A percentile compares a stretch with the other conserved stretches of the same genome.
Evolutionary conservation across 2,888 invertebrate genomes (phyloP).

Genomic region (Coecobrya sp.): DNA sequence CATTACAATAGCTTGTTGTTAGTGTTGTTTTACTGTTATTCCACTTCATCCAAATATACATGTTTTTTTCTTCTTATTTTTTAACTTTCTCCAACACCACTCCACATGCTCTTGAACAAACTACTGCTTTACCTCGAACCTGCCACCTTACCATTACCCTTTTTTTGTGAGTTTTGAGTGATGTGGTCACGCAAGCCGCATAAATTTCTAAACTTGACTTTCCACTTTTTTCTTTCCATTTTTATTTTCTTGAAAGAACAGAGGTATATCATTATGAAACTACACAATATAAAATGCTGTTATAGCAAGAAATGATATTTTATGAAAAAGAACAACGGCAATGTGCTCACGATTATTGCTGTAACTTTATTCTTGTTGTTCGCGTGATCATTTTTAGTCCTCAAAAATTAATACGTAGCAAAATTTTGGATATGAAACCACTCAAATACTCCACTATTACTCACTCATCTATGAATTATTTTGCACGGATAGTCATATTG

Average conservation of each 20-base stretch:
- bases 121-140: not conserved
- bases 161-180: not conserved
- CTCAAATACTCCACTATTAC: too few relatives aligned
- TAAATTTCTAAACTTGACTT: conserved; percentile 63
- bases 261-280: conserved; percentile 33
- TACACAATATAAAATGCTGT: not conserved
- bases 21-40: not conserved
- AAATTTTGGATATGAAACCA: too few relatives aligned
- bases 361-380: too few relatives aligned
- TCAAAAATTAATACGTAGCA: too few relatives aligned
- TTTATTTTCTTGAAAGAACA: not conserved
- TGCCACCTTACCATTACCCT: too few relatives aligned
- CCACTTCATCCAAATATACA: not conserved
- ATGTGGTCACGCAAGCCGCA: conserved; percentile 64
- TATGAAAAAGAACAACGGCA: too few relatives aligned
- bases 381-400: too few relatives aligned
- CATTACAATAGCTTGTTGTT: not conserved
- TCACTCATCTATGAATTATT: too few relatives aligned
- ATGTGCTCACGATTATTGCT: too few relatives aligned
- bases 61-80: not conserved
- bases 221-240: conserved; percentile 2
- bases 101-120: not conserved
- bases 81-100: not conserved
- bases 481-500: too few relatives aligned
- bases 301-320: too few relatives aligned